Conservation (phyloP, 2,113 vertebrate genomes). For the Emydura subglobosa region DNA sequence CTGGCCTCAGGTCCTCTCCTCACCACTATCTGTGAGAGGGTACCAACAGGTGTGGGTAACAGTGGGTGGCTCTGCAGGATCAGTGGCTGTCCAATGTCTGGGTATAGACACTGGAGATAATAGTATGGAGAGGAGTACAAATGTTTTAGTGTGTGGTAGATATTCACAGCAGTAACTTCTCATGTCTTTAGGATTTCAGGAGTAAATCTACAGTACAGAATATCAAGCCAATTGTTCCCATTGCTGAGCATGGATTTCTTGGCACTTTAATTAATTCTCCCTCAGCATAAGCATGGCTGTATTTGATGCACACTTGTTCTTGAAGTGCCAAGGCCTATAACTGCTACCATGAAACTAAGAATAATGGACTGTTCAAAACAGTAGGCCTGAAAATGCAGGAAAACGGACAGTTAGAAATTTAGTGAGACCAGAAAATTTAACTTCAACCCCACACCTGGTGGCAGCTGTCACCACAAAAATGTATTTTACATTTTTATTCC, state of each 20-base stretch:
- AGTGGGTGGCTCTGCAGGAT: slow-evolving; percentile 23
- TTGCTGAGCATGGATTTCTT: slow-evolving; percentile 36
- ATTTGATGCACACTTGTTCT: not conserved
- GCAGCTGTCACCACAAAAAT: not conserved
- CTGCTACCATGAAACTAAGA: slow-evolving; percentile 31
- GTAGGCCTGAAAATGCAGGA: not conserved
- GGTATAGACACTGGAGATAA: not conserved
- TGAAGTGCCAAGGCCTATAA: not conserved
- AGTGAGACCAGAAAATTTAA: not conserved
- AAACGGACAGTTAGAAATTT: not conserved
- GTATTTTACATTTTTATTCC: not conserved
- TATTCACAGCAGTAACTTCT: slow-evolving; percentile 22
- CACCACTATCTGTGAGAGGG: not conserved
- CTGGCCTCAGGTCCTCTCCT: slow-evolving; percentile 18
- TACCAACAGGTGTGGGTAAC: slow-evolving; percentile 25
- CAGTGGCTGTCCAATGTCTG: not conserved
- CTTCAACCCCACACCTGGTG: not conserved
- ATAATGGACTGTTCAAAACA: not conserved
- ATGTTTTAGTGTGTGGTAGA: not conserved
- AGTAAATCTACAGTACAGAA: slow-evolving; percentile 22
- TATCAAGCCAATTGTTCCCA: slow-evolving; percentile 6
- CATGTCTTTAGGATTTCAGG: not conserved
- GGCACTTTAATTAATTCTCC: slow-evolving; percentile 62
- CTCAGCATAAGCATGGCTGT: not conserved
- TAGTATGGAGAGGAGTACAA: not conserved